Percentiles rank a stretch among this genome's conserved stretches.
Conservation (phyloP, 2,888 invertebrate species). For the Lacanobia oleracea region DNA sequence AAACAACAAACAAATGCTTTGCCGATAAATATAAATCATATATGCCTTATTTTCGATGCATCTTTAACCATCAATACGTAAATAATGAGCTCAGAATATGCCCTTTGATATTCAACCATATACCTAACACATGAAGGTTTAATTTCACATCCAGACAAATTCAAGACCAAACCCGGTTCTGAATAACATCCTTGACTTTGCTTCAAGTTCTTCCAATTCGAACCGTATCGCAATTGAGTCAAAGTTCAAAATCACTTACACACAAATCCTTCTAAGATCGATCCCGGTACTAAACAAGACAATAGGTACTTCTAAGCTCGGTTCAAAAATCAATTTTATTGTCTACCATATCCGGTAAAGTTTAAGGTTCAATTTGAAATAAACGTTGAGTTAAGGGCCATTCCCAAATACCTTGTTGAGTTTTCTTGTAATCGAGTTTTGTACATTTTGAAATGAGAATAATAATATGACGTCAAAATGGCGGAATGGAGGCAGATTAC, state of each 20-base stretch:
- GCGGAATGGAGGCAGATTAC: constrained; percentile 8
- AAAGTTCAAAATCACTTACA: constrained; percentile 20
- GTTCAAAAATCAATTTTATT: not conserved
- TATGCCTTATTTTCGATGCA: constrained; percentile 4
- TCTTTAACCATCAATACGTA: constrained; percentile 17
- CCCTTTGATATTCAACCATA: constrained; percentile 8
- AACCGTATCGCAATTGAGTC: constrained; percentile 3
- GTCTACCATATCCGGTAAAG: rapidly evolving
- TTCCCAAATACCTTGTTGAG: constrained; percentile 27
- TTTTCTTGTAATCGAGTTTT: constrained; percentile 45
- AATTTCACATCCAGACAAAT: constrained; percentile 12
- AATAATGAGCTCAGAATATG: constrained; percentile 12
- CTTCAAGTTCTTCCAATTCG: not conserved
- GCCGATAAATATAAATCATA: not conserved
- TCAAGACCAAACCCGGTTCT: not conserved
- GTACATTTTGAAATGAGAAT: constrained; percentile 42
- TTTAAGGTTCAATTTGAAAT: constrained; percentile 15
- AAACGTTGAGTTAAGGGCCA: not conserved
- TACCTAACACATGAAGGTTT: not conserved
- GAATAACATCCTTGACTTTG: constrained; percentile 13
- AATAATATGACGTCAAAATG: constrained; percentile 37
- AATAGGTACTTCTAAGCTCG: not conserved
- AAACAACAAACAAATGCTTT: constrained; percentile 20
- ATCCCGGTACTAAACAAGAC: constrained; percentile 5
- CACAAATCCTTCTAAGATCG: not conserved